Evolutionary conservation across 2,888 invertebrate species (phyloP).

Genomic region (Drosophila algonquin): DNA sequence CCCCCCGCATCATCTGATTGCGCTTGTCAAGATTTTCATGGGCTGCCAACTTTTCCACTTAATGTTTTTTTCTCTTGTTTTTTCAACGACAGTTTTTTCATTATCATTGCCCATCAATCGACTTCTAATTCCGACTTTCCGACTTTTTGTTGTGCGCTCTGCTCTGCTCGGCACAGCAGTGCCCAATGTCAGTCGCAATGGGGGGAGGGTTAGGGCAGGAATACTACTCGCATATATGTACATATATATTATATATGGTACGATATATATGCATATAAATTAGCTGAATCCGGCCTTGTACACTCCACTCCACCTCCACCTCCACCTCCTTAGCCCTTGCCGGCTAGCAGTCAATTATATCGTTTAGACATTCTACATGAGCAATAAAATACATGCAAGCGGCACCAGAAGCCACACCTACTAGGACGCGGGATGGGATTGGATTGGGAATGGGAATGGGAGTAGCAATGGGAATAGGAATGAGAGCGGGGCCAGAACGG

Average conservation of each 20-base stretch:
- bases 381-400: slow-evolving; percentile 66
- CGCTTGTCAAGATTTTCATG: not conserved
- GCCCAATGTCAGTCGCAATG: slow-evolving; percentile 26
- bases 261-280: slow-evolving; percentile 39
- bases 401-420: slow-evolving; percentile 60
- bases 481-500: slow-evolving; percentile 13
- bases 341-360: slow-evolving; percentile 68
- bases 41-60: slow-evolving; percentile 42
- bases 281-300: slow-evolving; percentile 41
- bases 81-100: slow-evolving; percentile 24
- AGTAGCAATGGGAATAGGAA: too few relatives aligned
- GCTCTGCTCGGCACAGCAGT: not conserved
- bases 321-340: slow-evolving; percentile 4
- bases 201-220: not conserved
- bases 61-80: slow-evolving; percentile 7
- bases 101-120: slow-evolving; percentile 39
- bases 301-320: slow-evolving; percentile 6
- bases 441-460: too few relatives aligned
- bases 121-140: slow-evolving; percentile 29
- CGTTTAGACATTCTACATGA: slow-evolving; percentile 70
- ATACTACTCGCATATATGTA: not conserved
- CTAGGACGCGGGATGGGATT: slow-evolving; percentile 23
- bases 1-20: not conserved
- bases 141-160: slow-evolving; percentile 1
- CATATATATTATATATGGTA: not conserved